These are phyloP conservation scores for Dione juno DNA, from an alignment of 2,888 invertebrate genomes.

Conservation along the genomic window DNA sequence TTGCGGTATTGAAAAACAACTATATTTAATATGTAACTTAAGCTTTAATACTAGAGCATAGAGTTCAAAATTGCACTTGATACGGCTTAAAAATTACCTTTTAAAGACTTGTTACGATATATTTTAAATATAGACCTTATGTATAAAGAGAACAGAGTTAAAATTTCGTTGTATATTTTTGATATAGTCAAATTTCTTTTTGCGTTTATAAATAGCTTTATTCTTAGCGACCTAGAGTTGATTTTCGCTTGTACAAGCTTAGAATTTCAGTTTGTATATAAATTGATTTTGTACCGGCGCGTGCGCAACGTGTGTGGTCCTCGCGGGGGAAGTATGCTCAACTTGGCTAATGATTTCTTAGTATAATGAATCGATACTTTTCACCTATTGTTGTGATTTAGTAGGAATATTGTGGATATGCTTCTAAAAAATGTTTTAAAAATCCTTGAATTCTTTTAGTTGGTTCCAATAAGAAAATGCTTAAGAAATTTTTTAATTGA, in stretches of 20 bases:
- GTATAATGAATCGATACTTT: conserved; percentile 33
- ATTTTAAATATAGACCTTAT: neutral
- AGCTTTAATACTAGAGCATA: conserved; percentile 25
- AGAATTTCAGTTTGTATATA: conserved; percentile 40
- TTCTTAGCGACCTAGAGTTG: neutral
- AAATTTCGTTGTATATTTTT: neutral
- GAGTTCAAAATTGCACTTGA: conserved; percentile 19
- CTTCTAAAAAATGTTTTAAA: neutral
- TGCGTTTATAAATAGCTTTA: conserved; percentile 3
- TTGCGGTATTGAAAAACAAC: conserved; percentile 61
- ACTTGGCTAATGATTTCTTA: conserved; percentile 43
- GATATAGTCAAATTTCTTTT: neutral
- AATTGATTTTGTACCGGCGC: conserved; percentile 49
- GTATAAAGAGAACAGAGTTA: rapidly evolving
- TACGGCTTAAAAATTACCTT: neutral
- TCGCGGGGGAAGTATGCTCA: conserved; percentile 48
- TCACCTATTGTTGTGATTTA: conserved; percentile 14
- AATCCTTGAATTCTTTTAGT: no score
- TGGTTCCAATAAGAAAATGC: no score
- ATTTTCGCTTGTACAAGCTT: conserved; percentile 21
- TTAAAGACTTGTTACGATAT: neutral
- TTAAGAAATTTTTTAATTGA: no score
- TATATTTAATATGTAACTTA: conserved; percentile 41
- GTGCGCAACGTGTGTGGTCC: conserved; percentile 54
- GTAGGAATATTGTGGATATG: conserved; percentile 3